Conservation (phyloP, 2,888 invertebrate genomes). For the Folsomia candida region DNA sequence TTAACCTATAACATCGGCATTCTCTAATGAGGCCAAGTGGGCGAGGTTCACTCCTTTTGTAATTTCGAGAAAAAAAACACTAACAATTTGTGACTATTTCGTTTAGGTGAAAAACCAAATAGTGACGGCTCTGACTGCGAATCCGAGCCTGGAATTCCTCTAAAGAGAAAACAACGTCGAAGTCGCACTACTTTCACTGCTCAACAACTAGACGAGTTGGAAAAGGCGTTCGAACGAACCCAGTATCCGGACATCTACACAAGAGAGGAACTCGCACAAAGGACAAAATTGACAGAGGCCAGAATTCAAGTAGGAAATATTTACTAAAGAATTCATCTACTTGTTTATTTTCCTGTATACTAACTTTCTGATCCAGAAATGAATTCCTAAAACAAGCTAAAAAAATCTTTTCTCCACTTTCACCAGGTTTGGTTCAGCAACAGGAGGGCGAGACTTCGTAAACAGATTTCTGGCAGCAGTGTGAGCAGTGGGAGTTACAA, state of each 20-base stretch:
- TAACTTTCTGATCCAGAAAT: no score
- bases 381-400: no score
- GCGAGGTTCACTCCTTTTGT: no score
- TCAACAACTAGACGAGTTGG: slow-evolving; percentile 85
- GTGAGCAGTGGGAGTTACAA: slow-evolving; percentile 38
- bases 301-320: slow-evolving; percentile 72
- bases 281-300: slow-evolving; percentile 88
- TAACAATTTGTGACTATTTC: background rate
- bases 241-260: slow-evolving; percentile 96
- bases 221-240: slow-evolving; percentile 85
- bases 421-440: slow-evolving; percentile 95
- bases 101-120: slow-evolving; percentile 54
- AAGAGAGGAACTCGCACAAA: slow-evolving; percentile 83
- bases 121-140: slow-evolving; percentile 73
- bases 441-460: slow-evolving; percentile 85
- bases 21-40: no score
- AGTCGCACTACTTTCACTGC: slow-evolving; percentile 93
- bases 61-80: no score
- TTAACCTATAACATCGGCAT: no score
- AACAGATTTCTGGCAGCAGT: slow-evolving; percentile 64
- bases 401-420: no score
- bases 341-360: background rate
- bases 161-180: slow-evolving; percentile 86
- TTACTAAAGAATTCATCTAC: background rate
- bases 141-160: slow-evolving; percentile 82